Percentiles rank a stretch among this genome's conserved stretches.
Conservation (phyloP, 2,113 vertebrate genomes). For the Lontra canadensis region DNA sequence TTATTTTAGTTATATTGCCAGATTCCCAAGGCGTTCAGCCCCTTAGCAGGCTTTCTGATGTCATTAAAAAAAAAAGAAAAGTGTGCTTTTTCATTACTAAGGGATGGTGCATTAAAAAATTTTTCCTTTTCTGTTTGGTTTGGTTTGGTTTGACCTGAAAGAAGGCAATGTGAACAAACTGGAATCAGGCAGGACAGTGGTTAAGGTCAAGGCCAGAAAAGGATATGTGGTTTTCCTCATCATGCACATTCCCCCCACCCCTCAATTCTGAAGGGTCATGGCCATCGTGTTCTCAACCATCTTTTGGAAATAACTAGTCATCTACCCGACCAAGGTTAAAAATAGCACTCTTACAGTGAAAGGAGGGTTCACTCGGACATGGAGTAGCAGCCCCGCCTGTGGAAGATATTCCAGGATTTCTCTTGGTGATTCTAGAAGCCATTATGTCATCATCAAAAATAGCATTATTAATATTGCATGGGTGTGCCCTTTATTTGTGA, state of each 20-base stretch:
- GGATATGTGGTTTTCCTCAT: not conserved
- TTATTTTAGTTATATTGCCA: not conserved
- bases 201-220: not conserved
- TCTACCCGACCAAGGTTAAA: not conserved
- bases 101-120: not conserved
- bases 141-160: not conserved
- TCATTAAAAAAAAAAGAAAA: not conserved
- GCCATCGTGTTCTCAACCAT: not conserved
- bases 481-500: constrained; percentile 18
- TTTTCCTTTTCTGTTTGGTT: too few relatives aligned
- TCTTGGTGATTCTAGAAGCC: constrained; percentile 23
- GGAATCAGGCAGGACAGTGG: not conserved
- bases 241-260: rapidly evolving
- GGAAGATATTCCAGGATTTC: not conserved
- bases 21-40: not conserved
- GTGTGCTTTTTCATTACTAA: not conserved
- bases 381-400: not conserved
- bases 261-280: not conserved
- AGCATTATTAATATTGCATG: constrained; percentile 32
- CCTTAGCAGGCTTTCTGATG: not conserved
- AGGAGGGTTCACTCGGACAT: not conserved
- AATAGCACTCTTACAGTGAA: not conserved
- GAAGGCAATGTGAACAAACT: not conserved
- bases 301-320: constrained; percentile 28
- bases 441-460: constrained; percentile 53